phyloP scores from a whole-genome alignment of 2,888 invertebrate species.

The Scotopteryx bipunctaria region DNA sequence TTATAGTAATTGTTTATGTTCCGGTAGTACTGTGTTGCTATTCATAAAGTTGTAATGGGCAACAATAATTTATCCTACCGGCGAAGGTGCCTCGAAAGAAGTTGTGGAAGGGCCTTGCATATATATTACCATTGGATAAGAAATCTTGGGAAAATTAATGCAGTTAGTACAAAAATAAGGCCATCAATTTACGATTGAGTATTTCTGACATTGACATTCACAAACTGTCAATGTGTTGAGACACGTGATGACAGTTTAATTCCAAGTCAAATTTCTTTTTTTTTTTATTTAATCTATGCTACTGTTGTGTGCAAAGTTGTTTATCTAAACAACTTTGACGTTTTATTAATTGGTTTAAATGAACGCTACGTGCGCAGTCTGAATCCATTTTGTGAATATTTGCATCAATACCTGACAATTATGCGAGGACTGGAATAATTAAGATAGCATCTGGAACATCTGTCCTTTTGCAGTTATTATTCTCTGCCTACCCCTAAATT shows the following conservation, averaged over 20 bases:
- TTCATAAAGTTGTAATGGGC: background rate
- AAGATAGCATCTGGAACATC: background rate
- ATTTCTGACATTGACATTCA: no score
- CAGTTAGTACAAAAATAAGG: no score
- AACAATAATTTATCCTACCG: constrained; percentile 5
- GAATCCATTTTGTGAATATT: background rate
- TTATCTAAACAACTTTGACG: no score
- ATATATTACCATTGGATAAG: background rate
- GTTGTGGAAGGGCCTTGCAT: background rate
- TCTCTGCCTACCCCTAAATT: no score
- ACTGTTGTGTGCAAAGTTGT: no score
- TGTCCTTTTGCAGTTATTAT: background rate
- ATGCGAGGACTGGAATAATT: background rate
- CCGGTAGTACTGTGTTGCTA: constrained; percentile 4
- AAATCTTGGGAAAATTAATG: no score
- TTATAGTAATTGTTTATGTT: constrained; percentile 16
- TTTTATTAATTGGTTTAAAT: no score
- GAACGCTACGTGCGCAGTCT: background rate
- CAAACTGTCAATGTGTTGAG: no score
- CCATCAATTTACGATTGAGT: no score
- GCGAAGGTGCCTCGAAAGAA: background rate
- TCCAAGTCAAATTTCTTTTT: no score
- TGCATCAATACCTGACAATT: background rate
- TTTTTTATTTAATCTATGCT: no score
- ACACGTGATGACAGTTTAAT: no score